Evolutionary conservation across 2,113 vertebrate species (phyloP).

Genomic region (Coptodon bakossiorum): DNA sequence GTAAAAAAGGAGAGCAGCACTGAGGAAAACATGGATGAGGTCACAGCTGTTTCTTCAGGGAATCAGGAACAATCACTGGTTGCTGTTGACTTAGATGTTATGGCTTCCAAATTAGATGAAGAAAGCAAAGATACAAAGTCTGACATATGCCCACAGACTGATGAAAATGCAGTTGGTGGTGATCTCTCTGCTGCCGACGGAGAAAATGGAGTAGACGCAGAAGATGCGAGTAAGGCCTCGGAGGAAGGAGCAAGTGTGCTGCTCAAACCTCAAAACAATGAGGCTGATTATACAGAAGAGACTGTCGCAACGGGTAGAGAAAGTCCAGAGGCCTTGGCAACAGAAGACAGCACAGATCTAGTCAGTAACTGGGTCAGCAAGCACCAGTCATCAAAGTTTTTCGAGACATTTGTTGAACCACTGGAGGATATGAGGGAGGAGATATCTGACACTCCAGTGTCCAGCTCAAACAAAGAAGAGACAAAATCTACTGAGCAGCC

Average conservation of each 20-base stretch:
- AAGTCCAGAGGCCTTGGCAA: constrained; percentile 1
- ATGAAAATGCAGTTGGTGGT: neutral
- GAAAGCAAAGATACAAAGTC: neutral
- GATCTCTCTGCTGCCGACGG: neutral
- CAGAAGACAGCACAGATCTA: constrained; percentile 44
- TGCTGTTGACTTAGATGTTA: neutral
- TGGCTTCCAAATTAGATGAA: neutral
- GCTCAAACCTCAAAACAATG: constrained; percentile 24
- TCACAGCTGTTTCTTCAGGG: neutral
- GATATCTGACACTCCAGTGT: neutral
- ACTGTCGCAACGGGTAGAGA: neutral
- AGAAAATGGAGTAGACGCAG: constrained; percentile 22
- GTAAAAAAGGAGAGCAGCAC: neutral
- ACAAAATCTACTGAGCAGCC: neutral
- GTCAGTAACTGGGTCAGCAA: constrained; percentile 68
- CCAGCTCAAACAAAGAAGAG: neutral
- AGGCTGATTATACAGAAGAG: neutral
- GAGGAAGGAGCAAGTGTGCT: constrained; percentile 51
- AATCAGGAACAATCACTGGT: neutral
- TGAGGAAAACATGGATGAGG: neutral
- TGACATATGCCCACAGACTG: neutral
- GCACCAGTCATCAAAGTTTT: constrained; percentile 64
- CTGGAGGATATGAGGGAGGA: constrained; percentile 55
- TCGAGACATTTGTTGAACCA: constrained; percentile 69
- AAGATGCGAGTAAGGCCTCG: constrained; percentile 42